Percentiles rank a stretch among this genome's conserved stretches.
phyloP scores from a whole-genome alignment of 1,140 invertebrate species.

The Rhyzopertha dominica region DNA sequence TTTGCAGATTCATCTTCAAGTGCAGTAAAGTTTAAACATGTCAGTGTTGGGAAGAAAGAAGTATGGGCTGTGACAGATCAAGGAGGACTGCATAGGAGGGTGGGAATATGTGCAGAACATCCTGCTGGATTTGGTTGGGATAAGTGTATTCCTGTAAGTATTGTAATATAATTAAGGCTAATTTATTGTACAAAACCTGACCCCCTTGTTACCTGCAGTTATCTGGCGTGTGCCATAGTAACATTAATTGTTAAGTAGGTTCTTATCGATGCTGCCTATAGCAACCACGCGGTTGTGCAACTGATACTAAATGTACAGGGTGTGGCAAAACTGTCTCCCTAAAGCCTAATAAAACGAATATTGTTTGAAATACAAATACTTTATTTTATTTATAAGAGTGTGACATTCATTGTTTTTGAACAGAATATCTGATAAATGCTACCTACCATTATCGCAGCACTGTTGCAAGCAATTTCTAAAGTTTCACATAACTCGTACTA shows the following conservation, averaged over 20 bases:
- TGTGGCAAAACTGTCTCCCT: not conserved
- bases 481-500: too few species aligned
- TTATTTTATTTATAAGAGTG: too few species aligned
- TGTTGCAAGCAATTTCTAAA: too few species aligned
- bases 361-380: too few species aligned
- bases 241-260: slow-evolving; percentile 1
- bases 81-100: slow-evolving; percentile 66
- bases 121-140: slow-evolving; percentile 72
- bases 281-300: slow-evolving; percentile 3
- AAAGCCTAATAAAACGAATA: too few species aligned
- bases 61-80: slow-evolving; percentile 70
- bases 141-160: slow-evolving; percentile 61
- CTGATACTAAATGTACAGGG: not conserved
- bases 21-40: slow-evolving; percentile 55
- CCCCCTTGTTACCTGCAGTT: not conserved
- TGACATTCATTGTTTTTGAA: too few species aligned
- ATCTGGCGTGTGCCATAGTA: not conserved
- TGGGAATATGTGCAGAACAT: slow-evolving; percentile 64
- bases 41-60: slow-evolving; percentile 58
- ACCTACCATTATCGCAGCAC: too few species aligned
- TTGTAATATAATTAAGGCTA: slow-evolving; percentile 5
- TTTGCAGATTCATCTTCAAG: slow-evolving; percentile 34
- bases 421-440: too few species aligned
- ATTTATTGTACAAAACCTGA: not conserved
- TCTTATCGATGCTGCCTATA: not conserved